Percentiles rank a stretch among this genome's conserved stretches.
phyloP scores from a whole-genome alignment of 2,888 invertebrate species.

The Sminthurinus aureus region DNA sequence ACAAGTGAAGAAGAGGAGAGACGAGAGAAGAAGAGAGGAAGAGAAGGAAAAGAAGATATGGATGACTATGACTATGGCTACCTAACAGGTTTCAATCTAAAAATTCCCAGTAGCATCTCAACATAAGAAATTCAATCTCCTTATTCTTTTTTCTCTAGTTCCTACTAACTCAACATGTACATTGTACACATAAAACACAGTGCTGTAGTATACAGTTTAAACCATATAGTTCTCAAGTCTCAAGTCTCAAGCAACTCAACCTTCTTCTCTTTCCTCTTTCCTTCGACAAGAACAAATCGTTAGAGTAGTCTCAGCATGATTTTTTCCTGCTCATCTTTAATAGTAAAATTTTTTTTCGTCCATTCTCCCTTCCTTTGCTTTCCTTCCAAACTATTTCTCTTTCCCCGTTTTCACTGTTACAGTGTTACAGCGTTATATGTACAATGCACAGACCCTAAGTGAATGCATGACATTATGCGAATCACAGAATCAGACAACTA shows the following conservation, averaged over 20 bases:
- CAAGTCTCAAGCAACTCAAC: not conserved
- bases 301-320: conserved; percentile 26
- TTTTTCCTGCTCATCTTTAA: conserved; percentile 35
- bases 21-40: not conserved
- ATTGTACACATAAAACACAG: too few species aligned
- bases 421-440: not conserved
- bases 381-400: too few species aligned
- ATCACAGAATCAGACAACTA: not conserved
- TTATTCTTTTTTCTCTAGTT: conserved; percentile 21
- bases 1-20: conserved; percentile 1
- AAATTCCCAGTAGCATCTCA: conserved; percentile 32
- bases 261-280: conserved; percentile 11
- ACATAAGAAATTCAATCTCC: conserved; percentile 38
- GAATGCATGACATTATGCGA: not conserved
- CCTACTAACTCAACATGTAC: too few species aligned
- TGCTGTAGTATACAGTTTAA: too few species aligned
- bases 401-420: not conserved
- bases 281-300: conserved; percentile 34
- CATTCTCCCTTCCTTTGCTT: not conserved
- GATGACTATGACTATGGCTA: not conserved
- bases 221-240: too few species aligned
- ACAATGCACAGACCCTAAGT: not conserved
- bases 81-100: conserved; percentile 18
- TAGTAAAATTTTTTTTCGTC: conserved; percentile 22
- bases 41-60: too few species aligned